Evolutionary conservation across 2,888 invertebrate species (phyloP).

Genomic region (Nezara viridula): DNA sequence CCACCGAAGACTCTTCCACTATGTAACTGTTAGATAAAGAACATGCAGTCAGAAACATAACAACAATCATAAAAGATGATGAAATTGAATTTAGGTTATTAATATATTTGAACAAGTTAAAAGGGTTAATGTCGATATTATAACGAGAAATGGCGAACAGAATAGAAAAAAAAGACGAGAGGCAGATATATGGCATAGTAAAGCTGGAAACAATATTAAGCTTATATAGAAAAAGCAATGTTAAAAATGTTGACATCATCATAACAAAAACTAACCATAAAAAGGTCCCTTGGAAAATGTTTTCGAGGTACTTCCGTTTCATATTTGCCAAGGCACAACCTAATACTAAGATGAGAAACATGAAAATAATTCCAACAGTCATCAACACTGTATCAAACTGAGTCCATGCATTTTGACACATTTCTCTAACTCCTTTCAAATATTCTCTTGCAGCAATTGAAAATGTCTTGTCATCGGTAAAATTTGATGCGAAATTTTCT

Average conservation of each 20-base stretch:
- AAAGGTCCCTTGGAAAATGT: slow-evolving; percentile 63
- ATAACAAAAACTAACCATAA: slow-evolving; percentile 63
- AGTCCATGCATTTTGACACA: slow-evolving; percentile 90
- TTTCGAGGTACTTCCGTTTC: slow-evolving; percentile 70
- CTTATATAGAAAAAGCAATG: slow-evolving; percentile 66
- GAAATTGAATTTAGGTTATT: slow-evolving; percentile 73
- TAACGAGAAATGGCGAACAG: slow-evolving; percentile 76
- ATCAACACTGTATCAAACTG: slow-evolving; percentile 89
- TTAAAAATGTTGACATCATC: slow-evolving; percentile 66
- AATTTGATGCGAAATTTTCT: slow-evolving; percentile 67
- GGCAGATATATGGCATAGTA: slow-evolving; percentile 73
- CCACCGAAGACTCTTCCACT: slow-evolving; percentile 85
- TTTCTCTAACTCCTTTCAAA: slow-evolving; percentile 74
- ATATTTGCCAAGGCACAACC: slow-evolving; percentile 81
- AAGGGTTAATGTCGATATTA: slow-evolving; percentile 81
- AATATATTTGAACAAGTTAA: slow-evolving; percentile 78
- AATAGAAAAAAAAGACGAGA: slow-evolving; percentile 76
- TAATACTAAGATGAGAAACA: slow-evolving; percentile 80
- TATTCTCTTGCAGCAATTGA: slow-evolving; percentile 75
- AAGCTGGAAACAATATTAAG: slow-evolving; percentile 71
- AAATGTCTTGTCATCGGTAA: slow-evolving; percentile 75
- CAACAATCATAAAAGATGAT: slow-evolving; percentile 75
- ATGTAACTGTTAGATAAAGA: slow-evolving; percentile 93
- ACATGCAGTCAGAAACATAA: slow-evolving; percentile 76
- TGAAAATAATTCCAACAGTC: slow-evolving; percentile 81